Percentiles rank a stretch among this genome's conserved stretches.
phyloP scores from a whole-genome alignment of 2,797 vertebrate species.

The Acanthiza pusilla region DNA sequence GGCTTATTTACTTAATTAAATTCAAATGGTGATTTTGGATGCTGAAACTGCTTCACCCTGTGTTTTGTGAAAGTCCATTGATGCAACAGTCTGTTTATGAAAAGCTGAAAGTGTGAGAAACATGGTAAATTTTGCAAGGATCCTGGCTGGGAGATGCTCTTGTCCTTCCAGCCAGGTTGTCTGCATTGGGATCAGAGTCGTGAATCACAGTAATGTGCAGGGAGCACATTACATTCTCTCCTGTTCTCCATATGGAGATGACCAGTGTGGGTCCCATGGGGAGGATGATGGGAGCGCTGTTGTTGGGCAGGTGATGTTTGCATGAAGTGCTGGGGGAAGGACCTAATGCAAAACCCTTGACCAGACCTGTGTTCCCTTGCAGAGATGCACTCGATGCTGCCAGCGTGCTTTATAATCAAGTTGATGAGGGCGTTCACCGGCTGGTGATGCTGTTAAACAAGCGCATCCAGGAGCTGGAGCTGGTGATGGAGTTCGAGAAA shows the following conservation, averaged over 20 bases:
- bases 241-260: background rate
- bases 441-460: slow-evolving; percentile 88
- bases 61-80: background rate
- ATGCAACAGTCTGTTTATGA: background rate
- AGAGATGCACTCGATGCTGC: slow-evolving; percentile 79
- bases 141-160: background rate
- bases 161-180: background rate
- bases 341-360: background rate
- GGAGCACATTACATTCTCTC: background rate
- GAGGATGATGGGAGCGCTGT: background rate
- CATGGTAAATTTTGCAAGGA: background rate
- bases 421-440: slow-evolving; percentile 88
- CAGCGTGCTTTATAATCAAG: slow-evolving; percentile 78
- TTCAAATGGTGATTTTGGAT: background rate
- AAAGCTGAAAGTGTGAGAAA: background rate
- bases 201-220: background rate
- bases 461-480: slow-evolving; percentile 80
- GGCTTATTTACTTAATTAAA: background rate
- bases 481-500: slow-evolving; percentile 79
- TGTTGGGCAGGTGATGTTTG: background rate
- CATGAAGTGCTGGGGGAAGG: background rate
- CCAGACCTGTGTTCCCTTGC: background rate
- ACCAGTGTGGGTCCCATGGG: fast-evolving
- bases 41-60: background rate
- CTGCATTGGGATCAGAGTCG: background rate